These are phyloP conservation scores for Chironomus riparius DNA, from an alignment of 2,888 invertebrate species.

Conservation along the genomic window DNA sequence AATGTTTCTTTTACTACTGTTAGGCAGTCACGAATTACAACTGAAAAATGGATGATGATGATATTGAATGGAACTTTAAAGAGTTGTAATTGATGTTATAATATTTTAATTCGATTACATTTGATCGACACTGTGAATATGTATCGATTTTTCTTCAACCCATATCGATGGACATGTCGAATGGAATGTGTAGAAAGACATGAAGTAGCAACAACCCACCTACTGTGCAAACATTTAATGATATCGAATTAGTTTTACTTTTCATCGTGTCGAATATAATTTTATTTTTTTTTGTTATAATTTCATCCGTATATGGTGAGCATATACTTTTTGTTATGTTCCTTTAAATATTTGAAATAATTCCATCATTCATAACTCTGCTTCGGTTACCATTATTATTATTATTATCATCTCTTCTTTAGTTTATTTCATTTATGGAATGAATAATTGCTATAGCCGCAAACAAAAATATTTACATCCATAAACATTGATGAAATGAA, in stretches of 20 bases:
- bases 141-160: background rate
- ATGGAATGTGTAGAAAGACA: background rate
- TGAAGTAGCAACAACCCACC: background rate
- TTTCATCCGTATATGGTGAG: background rate
- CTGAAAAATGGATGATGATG: slow-evolving; percentile 13
- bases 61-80: slow-evolving; percentile 16
- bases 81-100: slow-evolving; percentile 21
- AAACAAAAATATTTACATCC: background rate
- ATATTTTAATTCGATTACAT: slow-evolving; percentile 25
- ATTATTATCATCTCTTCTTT: background rate
- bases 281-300: background rate
- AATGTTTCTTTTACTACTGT: slow-evolving; percentile 1
- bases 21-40: slow-evolving; percentile 26
- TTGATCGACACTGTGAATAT: background rate
- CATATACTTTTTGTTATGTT: background rate
- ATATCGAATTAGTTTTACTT: background rate
- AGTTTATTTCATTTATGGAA: background rate
- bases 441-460: background rate
- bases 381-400: background rate
- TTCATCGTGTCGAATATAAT: background rate
- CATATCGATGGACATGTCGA: too few relatives aligned
- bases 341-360: background rate
- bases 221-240: background rate
- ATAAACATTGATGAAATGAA: background rate
- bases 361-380: background rate